Base-by-base conservation (phyloP, 2,797 vertebrate species). In the Falco peregrinus region DNA sequence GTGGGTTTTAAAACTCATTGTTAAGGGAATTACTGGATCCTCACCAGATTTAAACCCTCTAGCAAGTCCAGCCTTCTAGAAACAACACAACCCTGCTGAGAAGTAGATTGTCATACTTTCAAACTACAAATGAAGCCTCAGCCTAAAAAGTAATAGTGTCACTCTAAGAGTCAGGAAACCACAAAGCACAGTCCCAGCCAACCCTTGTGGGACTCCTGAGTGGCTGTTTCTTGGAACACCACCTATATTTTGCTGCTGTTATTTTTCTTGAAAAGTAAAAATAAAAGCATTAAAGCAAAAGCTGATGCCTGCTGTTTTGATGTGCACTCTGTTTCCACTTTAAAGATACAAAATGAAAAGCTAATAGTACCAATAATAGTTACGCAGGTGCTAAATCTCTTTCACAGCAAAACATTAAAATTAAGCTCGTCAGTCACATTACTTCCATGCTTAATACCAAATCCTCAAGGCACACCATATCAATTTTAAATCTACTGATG, bases 201-300 rank as follows among this genome's bases (percentile, higher is more conserved):
- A 41, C 79, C 43, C 79, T 65, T 63, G 25, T 65, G 63, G 89
- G 73, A 85, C 59, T 91, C 77, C 57, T 18, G 25, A 75, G 60
- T 50, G 33, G 24, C 81, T 93, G 48, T 85, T 95, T 96, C 83
- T 63, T 91, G 78, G 75, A 95, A 87, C 50, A 45, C 43, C 71
- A 48, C 39, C 47, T 84, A 4, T 33, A 73, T 89, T 92, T 89
- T 89, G n/a, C 73, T 92, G 60, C 45, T 80, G 56, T 61, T 90
- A 18, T 59, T 96, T 89, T 85, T 63, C 90, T 89, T 95, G 71
- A 93, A 95, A 94, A 91, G 73, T 68, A 16, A 77, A 81, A 78
- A 39, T 39, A 85, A 74, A 75, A 65, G 20, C 11, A 4, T 74
- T 75, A 51, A 93, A 68, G 74, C 68, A 80, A 80, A 92, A 93